A percentile compares a stretch with the other conserved stretches of the same genome.
Evolutionary conservation across 2,797 vertebrate genomes (phyloP).

Genomic region (Hydrophis major): DNA sequence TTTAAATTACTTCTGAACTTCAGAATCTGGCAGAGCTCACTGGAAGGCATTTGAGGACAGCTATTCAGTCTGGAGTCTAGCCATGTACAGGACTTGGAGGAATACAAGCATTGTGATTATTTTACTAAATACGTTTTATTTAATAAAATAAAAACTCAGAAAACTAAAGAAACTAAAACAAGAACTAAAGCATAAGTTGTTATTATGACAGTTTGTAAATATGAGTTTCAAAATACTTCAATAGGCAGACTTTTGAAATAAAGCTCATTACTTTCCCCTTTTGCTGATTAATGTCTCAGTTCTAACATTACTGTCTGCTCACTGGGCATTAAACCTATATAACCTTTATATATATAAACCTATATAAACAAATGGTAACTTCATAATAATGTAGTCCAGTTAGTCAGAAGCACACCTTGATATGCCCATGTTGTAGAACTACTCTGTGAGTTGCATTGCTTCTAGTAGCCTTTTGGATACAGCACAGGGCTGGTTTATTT

Average conservation of each 20-base stretch:
- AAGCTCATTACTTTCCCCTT: conserved; percentile 55
- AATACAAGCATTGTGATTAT: conserved; percentile 74
- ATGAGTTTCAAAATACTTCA: conserved; percentile 54
- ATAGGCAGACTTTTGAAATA: conserved; percentile 61
- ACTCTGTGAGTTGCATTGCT: not conserved
- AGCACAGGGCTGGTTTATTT: not conserved
- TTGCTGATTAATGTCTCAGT: conserved; percentile 40
- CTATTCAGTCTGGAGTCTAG: conserved; percentile 77
- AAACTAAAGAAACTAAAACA: conserved; percentile 53
- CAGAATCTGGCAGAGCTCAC: conserved; percentile 74
- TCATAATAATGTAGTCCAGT: not conserved
- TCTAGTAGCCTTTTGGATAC: not conserved
- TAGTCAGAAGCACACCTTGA: not conserved
- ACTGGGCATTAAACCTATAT: conserved; percentile 48
- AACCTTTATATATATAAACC: conserved; percentile 28
- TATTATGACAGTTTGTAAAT: conserved; percentile 65
- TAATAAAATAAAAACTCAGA: conserved; percentile 28
- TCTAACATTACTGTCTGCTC: conserved; percentile 55
- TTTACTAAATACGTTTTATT: conserved; percentile 70
- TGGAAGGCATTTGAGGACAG: conserved; percentile 82
- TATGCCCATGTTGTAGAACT: not conserved
- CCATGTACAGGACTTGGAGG: conserved; percentile 80
- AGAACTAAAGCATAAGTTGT: conserved; percentile 63
- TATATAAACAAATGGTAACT: conserved; percentile 50
- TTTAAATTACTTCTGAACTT: conserved; percentile 82